Base-by-base conservation (phyloP, 2,797 vertebrate genomes). In the Smutsia temminckii region DNA sequence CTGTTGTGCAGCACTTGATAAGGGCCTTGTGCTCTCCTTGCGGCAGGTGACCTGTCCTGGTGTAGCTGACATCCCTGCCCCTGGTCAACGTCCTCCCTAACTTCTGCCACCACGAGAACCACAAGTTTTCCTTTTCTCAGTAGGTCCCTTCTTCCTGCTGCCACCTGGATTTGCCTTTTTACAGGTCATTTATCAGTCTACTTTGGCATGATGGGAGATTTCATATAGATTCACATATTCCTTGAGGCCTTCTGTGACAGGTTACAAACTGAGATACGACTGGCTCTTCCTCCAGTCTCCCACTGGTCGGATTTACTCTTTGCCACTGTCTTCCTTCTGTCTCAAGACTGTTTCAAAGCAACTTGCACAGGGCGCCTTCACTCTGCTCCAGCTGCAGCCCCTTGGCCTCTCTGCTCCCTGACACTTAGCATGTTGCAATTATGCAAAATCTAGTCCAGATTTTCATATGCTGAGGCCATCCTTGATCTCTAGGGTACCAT, bases 341-440 rank as follows among this genome's bases (percentile, higher is more conserved):
- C 29, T 42, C 83, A 37, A 18, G 21, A 34, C 3, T 0, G 3
- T 63, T 42, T 20, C 63, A 85, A 46, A 74, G 46, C 34, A 46
- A 13, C 46, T 61, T 46, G 53, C 13, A 27, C 51, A 32, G 0
- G 0, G 18, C 23, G 53, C 74, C 16, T 49, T 32, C 7, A 3
- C 12, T 40, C 16, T 23, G 23, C 1, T 5, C 27, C 87, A n/a
- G 23, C 53, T 37, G 20, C 7, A 51, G 55, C 32, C 37, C 49
- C 55, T 20, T 2, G 0, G 13, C 12, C 49, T n/a, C 37, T 69
- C 69, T 49, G 0, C 16, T 68, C 46, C 53, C 32, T 7, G 68
- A 17, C 11, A 2, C 55, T 55, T 20, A 27, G 21, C 51, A 13
- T 5, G 0, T 66, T 34, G 63, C 18, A 18, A 0, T 18, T 20